phyloP scores from a whole-genome alignment of 2,113 vertebrate species.

The Cynopterus brachyotis region DNA sequence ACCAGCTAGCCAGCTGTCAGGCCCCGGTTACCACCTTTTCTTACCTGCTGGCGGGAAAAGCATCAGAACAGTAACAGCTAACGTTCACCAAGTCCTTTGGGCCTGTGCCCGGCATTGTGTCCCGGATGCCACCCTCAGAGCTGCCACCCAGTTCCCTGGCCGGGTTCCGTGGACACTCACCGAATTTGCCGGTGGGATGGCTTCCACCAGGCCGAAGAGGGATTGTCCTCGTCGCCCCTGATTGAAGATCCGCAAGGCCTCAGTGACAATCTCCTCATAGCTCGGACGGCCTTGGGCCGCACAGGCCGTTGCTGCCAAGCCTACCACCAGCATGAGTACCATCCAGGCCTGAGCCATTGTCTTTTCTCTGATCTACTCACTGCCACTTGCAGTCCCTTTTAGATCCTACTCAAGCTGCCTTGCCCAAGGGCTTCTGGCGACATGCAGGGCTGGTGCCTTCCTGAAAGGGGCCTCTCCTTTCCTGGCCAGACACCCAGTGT shows the following conservation, averaged over 20 bases:
- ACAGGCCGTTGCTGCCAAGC: background rate
- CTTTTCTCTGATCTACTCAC: background rate
- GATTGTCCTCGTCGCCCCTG: background rate
- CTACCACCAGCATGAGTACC: background rate
- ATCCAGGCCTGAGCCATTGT: constrained; percentile 5
- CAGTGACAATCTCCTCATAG: background rate
- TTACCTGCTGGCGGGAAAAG: background rate
- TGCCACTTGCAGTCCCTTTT: background rate
- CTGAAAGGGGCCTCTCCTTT: background rate
- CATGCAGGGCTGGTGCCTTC: background rate
- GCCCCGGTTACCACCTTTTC: background rate
- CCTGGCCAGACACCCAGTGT: background rate
- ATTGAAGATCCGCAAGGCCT: constrained; percentile 16
- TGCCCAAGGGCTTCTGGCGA: constrained; percentile 10
- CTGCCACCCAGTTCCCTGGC: background rate
- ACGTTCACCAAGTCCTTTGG: background rate
- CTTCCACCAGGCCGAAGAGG: constrained; percentile 46
- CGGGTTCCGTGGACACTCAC: background rate
- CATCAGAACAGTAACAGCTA: background rate
- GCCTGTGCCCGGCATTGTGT: background rate
- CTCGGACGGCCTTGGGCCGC: accelerated
- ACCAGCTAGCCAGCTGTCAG: background rate
- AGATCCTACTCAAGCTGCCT: background rate
- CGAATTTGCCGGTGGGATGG: accelerated
- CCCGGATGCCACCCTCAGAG: background rate